Conservation (phyloP, 2,888 invertebrate genomes). For the Chrysotoxum bicinctum region DNA sequence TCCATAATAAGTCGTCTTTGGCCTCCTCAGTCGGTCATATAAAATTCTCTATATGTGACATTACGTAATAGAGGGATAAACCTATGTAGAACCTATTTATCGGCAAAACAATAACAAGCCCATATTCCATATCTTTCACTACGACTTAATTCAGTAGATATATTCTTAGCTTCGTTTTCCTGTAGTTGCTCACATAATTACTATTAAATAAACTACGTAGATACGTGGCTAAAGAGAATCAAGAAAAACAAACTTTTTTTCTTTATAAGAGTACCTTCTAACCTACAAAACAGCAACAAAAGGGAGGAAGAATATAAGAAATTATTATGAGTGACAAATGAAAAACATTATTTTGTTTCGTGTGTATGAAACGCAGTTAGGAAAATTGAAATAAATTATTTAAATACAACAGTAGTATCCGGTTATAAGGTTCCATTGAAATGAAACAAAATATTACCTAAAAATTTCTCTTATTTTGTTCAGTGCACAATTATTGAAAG, state of each 20-base stretch:
- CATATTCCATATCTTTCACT: constrained; percentile 25
- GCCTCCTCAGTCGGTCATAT: not conserved
- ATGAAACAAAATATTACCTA: not conserved
- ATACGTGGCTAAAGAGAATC: constrained; percentile 5
- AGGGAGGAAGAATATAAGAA: not conserved
- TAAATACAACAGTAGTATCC: not conserved
- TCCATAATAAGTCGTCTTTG: not conserved
- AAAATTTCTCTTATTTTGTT: too few species aligned
- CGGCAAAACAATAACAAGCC: constrained; percentile 32
- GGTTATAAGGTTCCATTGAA: not conserved
- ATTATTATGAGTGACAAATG: constrained; percentile 14
- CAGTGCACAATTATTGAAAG: too few species aligned
- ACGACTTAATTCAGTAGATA: constrained; percentile 27
- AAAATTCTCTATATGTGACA: not conserved
- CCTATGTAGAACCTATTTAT: constrained; percentile 38
- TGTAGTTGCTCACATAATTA: not conserved
- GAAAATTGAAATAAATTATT: constrained; percentile 9
- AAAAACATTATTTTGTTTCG: not conserved
- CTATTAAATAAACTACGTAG: constrained; percentile 15
- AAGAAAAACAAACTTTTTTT: constrained; percentile 8
- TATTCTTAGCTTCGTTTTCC: not conserved
- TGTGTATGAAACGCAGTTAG: not conserved
- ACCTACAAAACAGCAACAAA: constrained; percentile 5
- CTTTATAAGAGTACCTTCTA: not conserved
- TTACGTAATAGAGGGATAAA: constrained; percentile 41